These are phyloP conservation scores for Actinopyga echinites DNA, from an alignment of 53 echinoderm and acorn worm genomes.

Conservation along the genomic window DNA sequence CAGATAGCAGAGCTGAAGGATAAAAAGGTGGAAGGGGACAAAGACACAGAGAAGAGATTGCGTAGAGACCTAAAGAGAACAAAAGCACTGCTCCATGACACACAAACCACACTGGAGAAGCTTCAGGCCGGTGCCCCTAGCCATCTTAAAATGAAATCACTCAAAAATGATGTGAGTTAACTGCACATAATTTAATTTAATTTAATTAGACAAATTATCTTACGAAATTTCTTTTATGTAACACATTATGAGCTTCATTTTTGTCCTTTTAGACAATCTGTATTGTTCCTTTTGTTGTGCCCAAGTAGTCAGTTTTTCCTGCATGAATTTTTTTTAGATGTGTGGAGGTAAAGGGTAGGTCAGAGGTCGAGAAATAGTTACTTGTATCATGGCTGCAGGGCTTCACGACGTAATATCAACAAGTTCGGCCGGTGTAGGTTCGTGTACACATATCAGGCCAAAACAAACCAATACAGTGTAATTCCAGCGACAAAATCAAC, in stretches of 20 bases:
- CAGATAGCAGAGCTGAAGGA: conserved; percentile 81
- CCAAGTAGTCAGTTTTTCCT: no score
- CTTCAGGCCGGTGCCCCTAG: conserved; percentile 82
- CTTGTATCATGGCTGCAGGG: no score
- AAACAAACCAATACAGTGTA: no score
- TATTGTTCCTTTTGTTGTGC: neutral
- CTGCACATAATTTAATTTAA: neutral
- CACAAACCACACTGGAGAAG: conserved; percentile 87
- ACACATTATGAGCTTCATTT: neutral
- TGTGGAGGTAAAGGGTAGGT: no score
- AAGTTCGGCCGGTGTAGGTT: no score
- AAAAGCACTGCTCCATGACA: conserved; percentile 86
- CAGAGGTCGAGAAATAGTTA: no score
- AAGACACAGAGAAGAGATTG: conserved; percentile 84
- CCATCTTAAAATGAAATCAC: conserved; percentile 80
- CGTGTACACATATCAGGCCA: no score
- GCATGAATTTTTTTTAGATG: no score
- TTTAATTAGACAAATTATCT: neutral
- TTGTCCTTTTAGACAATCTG: neutral
- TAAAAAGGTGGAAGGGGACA: conserved; percentile 58
- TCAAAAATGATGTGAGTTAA: conserved; percentile 87
- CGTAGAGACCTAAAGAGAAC: conserved; percentile 91
- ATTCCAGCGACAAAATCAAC: no score
- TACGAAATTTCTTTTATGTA: neutral
- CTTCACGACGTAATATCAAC: no score